Base-by-base conservation (phyloP, 2,888 invertebrate species). In the Rhodophaea formosa region DNA sequence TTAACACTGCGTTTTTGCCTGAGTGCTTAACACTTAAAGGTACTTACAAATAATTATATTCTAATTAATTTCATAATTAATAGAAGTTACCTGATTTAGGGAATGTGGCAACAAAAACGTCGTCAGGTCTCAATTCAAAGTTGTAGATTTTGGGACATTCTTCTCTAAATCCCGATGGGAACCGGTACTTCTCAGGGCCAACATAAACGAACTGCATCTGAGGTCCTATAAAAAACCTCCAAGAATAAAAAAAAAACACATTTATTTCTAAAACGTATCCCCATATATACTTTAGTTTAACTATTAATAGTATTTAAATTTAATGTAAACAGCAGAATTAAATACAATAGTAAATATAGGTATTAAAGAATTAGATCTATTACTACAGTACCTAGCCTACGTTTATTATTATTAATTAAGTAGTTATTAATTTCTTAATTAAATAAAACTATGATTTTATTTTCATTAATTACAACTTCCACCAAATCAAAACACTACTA, bases 71-170 rank as follows among this genome's bases (percentile, higher is more conserved):
- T 6, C 7, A 30, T 43, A 43, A 39, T 12, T n/a, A 12, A 12
- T n/a, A 10, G 17, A 14, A 45, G 46, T 12, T 49, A 82, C 83
- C 83, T 61, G 82, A 78, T 77, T 80, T 75, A 3, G 81, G 70
- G 58, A 74, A 84, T 0, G 77, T 70, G 3, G 70, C 62, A 29
- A 84, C 71, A 77, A 82, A 83, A 3, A 82, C 62, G 59, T 84
- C 84, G 54, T 79, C 79, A 45, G 78, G 59, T 39, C 77, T 69
- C 15, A 81, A 72, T 7, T 77, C 67, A 56, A 83, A 62, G 59
- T 81, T 79, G 66, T 79, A 84, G 2, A 84, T 79, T 7, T 76
- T 74, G 0, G 66, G 63, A 0, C 75, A 17, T 44, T 54, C 44
- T 16, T 44, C 42, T 8, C 16, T 44, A 30, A 54, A 45, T 14